These are phyloP conservation scores for Drosophila tropicalis DNA, from an alignment of 1,140 invertebrate species.

Conservation along the genomic window DNA sequence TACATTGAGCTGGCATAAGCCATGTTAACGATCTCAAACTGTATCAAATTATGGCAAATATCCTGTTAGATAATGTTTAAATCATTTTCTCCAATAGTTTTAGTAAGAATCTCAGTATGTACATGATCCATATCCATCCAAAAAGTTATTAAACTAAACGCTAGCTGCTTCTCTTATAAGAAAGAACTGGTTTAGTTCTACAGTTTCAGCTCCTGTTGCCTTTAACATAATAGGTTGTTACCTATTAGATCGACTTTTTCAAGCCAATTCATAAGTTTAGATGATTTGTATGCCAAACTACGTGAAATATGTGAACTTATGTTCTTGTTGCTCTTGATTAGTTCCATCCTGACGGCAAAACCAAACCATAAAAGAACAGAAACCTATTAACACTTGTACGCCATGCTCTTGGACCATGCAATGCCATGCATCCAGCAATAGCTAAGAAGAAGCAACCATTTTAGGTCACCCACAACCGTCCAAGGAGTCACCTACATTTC, in stretches of 20 bases:
- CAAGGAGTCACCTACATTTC: conserved; percentile 1
- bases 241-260: not conserved
- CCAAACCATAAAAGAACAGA: not conserved
- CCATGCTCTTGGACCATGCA: conserved; percentile 27
- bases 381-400: conserved; percentile 66
- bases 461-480: not conserved
- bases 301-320: conserved; percentile 21
- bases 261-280: not conserved
- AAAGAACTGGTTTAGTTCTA: too few relatives aligned
- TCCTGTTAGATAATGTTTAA: too few relatives aligned
- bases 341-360: conserved; percentile 36
- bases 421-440: conserved; percentile 21
- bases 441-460: conserved; percentile 36
- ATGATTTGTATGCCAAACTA: not conserved
- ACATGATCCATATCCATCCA: too few relatives aligned
- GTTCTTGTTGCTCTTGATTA: conserved; percentile 47
- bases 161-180: too few relatives aligned
- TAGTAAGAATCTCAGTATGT: too few relatives aligned
- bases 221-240: not conserved
- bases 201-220: too few relatives aligned
- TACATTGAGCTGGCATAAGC: not conserved
- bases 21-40: not conserved
- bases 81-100: too few relatives aligned
- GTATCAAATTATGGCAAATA: not conserved
- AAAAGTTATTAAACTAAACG: too few relatives aligned